phyloP scores from a whole-genome alignment of 2,113 vertebrate species.

The Apteryx owenii region DNA sequence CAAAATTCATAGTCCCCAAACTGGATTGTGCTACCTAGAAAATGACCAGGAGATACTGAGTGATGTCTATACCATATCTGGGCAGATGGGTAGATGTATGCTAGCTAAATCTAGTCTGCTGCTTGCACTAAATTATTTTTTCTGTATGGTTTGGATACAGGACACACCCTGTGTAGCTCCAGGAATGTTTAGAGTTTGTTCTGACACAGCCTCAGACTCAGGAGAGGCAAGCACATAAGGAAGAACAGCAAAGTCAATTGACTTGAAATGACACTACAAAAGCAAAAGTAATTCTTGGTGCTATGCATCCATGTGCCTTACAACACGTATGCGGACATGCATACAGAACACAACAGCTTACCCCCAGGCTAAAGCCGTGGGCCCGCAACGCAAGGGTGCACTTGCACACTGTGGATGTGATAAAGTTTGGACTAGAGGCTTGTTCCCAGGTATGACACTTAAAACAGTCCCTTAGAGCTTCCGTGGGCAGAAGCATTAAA shows the following conservation, averaged over 20 bases:
- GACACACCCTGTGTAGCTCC: not conserved
- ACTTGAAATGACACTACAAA: not conserved
- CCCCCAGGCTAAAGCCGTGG: not conserved
- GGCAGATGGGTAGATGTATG: fast-evolving
- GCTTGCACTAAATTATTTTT: not conserved
- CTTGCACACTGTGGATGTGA: not conserved
- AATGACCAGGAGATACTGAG: not conserved
- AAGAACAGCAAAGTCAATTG: not conserved
- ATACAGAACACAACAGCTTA: fast-evolving
- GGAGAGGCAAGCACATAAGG: no score
- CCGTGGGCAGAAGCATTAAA: not conserved
- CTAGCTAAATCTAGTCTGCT: not conserved
- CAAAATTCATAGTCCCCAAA: not conserved
- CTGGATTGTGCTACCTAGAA: not conserved
- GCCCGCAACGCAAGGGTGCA: not conserved
- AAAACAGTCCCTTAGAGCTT: not conserved
- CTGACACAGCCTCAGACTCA: not conserved
- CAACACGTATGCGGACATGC: fast-evolving
- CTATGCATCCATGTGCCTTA: fast-evolving
- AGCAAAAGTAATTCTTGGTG: not conserved
- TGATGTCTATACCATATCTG: fast-evolving
- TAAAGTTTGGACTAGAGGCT: not conserved
- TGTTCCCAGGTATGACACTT: not conserved
- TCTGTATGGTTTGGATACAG: not conserved
- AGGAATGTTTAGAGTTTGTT: not conserved